Base-by-base conservation (phyloP, 2,797 vertebrate genomes). In the Chloroceryle inda region DNA sequence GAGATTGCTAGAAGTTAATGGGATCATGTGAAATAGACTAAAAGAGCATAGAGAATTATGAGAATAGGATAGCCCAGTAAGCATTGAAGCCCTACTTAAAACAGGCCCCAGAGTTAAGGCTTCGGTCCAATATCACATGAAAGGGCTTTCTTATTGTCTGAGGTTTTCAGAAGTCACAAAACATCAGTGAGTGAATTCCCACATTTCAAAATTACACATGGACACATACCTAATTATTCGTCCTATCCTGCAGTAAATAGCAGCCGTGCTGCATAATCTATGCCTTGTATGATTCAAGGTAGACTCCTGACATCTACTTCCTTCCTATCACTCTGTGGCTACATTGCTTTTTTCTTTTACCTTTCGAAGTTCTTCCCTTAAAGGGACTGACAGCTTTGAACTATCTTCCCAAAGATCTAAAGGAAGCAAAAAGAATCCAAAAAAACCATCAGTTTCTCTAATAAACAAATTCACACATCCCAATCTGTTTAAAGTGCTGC, bases 301-400 rank as follows among this genome's bases (percentile, higher is more conserved):
- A 88, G 77, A 89, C 44, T 45, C 62, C 50, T 96, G 89, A 94
- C 50, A 95, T 52, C 71, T 92, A 35, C 81, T 85, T 97, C 68
- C 47, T 92, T 86, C 58, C 49, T 56, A 45, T 82, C 13, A 26
- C 9, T 52, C 53, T 59, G 31, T 58, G 58, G 15, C 31, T 75
- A 49, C 35, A 35, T 61, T 82, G 49, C 72, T 89, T 83, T 87
- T 82, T 49, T 29, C 75, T 90, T 84, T 89, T 87, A 37, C 40
- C 44, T 91, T 90, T 89, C 84, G 86, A 45, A 86, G 33, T 92
- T 85, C 40, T 23, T 88, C 24, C 42, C 76, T 88, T 96, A 26
- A 92, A 95, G 62, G 68, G 62, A 73, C 6, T 88, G 88, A 91
- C 77, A 91, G 72, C 77, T 97, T 95, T 97, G 90, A 96, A 94